These are phyloP conservation scores for Timema podura DNA, from an alignment of 2,888 invertebrate species.

Conservation along the genomic window DNA sequence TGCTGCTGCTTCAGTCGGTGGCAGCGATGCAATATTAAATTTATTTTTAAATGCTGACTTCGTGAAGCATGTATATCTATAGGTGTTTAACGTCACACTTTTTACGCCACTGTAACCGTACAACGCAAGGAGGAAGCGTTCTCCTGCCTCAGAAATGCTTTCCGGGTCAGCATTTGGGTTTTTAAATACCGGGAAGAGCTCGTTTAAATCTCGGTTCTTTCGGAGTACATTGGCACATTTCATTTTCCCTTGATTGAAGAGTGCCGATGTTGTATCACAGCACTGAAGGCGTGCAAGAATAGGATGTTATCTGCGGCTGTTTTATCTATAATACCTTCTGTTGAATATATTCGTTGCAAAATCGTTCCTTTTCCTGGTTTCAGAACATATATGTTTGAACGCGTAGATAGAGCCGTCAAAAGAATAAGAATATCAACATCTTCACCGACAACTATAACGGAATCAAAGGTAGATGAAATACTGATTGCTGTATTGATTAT, in stretches of 20 bases:
- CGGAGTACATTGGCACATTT: conserved; percentile 32
- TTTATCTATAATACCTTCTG: conserved; percentile 33
- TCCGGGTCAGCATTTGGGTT: conserved; percentile 19
- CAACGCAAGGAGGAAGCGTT: conserved; percentile 27
- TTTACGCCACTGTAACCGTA: conserved; percentile 25
- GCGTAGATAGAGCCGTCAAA: neutral
- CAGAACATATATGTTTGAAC: conserved; percentile 2
- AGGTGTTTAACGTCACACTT: conserved; percentile 30
- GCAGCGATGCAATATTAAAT: conserved; percentile 29
- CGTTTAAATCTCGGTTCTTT: conserved; percentile 32
- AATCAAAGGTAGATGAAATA: neutral
- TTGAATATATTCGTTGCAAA: conserved; percentile 28
- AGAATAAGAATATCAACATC: conserved; percentile 12
- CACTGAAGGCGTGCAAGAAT: conserved; percentile 34
- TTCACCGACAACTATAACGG: conserved; percentile 16
- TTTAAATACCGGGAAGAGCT: conserved; percentile 32
- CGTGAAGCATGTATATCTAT: conserved; percentile 28
- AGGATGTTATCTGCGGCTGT: conserved; percentile 34
- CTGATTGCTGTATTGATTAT: conserved; percentile 16
- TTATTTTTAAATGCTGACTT: conserved; percentile 30
- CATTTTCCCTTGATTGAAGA: conserved; percentile 35
- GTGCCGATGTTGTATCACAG: conserved; percentile 31
- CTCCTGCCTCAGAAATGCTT: conserved; percentile 30
- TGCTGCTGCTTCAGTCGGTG: conserved; percentile 31
- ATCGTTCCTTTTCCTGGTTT: conserved; percentile 25